Percentiles rank a stretch among this genome's conserved stretches.
phyloP scores from a whole-genome alignment of 2,113 vertebrate species.

The Scomber colias region DNA sequence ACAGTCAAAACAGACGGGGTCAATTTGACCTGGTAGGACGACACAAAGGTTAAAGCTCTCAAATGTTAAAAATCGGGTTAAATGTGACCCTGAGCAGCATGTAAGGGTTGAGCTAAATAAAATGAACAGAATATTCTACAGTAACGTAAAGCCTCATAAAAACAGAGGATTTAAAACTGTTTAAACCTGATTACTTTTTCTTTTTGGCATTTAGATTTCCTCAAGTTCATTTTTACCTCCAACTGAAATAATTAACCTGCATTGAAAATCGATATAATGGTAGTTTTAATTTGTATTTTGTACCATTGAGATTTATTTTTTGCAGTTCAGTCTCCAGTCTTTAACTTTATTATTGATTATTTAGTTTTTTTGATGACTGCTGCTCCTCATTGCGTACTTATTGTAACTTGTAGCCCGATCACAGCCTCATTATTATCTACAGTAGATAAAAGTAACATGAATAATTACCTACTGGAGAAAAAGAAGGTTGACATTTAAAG shows the following conservation, averaged over 20 bases:
- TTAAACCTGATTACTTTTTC: neutral
- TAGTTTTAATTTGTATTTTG: neutral
- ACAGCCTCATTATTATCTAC: slow-evolving; percentile 6
- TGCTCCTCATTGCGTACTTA: neutral
- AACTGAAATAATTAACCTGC: no score
- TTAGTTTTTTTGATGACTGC: neutral
- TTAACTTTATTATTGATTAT: neutral
- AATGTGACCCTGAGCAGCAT: no score
- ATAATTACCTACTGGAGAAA: slow-evolving; percentile 22
- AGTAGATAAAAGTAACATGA: slow-evolving; percentile 21
- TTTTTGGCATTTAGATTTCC: no score
- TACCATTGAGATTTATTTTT: neutral
- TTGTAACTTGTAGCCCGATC: neutral
- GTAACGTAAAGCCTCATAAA: neutral
- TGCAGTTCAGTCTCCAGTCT: neutral
- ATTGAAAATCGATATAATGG: no score
- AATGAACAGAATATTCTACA: no score
- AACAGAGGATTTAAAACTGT: neutral
- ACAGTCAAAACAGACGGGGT: no score
- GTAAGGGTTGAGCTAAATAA: no score
- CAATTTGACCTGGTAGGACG: no score
- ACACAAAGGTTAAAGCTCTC: no score
- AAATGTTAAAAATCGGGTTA: no score
- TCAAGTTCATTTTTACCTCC: no score
- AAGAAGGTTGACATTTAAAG: slow-evolving; percentile 49